Base-by-base conservation (phyloP, 2,888 invertebrate genomes). In the Adelognathus sp. region DNA sequence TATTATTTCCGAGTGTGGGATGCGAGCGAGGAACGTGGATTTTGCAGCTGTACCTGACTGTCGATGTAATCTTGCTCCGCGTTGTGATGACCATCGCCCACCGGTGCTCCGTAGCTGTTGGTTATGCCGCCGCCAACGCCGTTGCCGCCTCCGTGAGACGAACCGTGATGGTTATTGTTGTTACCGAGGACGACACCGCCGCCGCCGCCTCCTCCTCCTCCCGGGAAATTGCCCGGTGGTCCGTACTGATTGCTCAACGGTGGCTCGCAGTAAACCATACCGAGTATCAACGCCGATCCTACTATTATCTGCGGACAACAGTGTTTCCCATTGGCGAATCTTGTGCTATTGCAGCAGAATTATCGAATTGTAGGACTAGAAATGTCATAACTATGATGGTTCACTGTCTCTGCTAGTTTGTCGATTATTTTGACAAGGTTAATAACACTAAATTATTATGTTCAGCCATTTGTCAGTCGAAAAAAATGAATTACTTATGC, bases 11-110 rank as follows among this genome's bases (percentile, higher is more conserved):
- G 46, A n/a, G n/a, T n/a, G 46, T 11, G 7, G 4, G 3, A 4
- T 7, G 11, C 24, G 46, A 24, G n/a, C n/a, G n/a, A n/a, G n/a
- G 14, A 29, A 54, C 54, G 29, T 9, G 54, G 14, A n/a, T 14
- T 29, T 33, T 83, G n/a, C n/a, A n/a, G n/a, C n/a, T n/a, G n/a
- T 84, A 90, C 91, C 88, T 91, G 90, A 76, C 86, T 89, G 81
- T 90, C 91, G 80, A 86, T 85, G 83, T 91, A 90, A 85, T 91
- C 90, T 81, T 90, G 90, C 72, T 90, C 85, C 64, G 85, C 84
- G 80, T 88, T 87, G 80, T 88, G 89, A n/a, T n/a, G n/a, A 21
- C 82, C 84, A 63, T 84, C 82, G 79, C 84, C 85, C 61, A 86
- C 67, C 67, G 89, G 87, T 60, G 86, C 73, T 41, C 88, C 88